These are phyloP conservation scores for Liparis tanakae DNA, from an alignment of 2,797 vertebrate species.

Conservation along the genomic window DNA sequence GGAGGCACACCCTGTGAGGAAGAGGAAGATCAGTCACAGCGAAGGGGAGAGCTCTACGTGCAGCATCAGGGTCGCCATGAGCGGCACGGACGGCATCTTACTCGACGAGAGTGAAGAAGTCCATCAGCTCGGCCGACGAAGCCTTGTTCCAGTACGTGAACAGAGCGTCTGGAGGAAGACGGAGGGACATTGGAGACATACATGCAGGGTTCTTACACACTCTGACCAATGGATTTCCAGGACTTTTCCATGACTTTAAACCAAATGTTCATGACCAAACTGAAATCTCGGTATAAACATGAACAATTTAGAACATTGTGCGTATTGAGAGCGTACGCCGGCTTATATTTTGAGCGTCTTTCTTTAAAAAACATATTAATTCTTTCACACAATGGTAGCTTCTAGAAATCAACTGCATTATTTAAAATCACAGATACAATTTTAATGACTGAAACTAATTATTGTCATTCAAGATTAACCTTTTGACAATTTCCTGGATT, in stretches of 20 bases:
- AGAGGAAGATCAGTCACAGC: not conserved
- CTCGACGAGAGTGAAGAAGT: slow-evolving; percentile 98
- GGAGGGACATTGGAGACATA: not conserved
- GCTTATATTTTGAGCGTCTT: no score
- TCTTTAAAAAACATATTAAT: no score
- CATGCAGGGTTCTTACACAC: no score
- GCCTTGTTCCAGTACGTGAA: slow-evolving; percentile 99
- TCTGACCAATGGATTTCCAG: no score
- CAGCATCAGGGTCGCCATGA: not conserved
- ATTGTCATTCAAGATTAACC: not conserved
- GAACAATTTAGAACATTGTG: no score
- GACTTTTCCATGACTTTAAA: no score
- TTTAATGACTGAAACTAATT: not conserved
- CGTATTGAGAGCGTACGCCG: no score
- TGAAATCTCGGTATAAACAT: no score
- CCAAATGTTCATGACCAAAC: no score
- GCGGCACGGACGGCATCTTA: slow-evolving; percentile 77
- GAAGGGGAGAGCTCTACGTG: not conserved
- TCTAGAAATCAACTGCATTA: not conserved
- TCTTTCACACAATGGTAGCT: not conserved
- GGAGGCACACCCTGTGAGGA: slow-evolving; percentile 90
- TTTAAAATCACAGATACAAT: not conserved
- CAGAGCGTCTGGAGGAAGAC: slow-evolving; percentile 87
- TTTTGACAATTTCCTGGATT: rapidly evolving
- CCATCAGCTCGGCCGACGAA: slow-evolving; percentile 93